Evolutionary conservation across 2,888 invertebrate genomes (phyloP).

Genomic region (Andrena bicolor): DNA sequence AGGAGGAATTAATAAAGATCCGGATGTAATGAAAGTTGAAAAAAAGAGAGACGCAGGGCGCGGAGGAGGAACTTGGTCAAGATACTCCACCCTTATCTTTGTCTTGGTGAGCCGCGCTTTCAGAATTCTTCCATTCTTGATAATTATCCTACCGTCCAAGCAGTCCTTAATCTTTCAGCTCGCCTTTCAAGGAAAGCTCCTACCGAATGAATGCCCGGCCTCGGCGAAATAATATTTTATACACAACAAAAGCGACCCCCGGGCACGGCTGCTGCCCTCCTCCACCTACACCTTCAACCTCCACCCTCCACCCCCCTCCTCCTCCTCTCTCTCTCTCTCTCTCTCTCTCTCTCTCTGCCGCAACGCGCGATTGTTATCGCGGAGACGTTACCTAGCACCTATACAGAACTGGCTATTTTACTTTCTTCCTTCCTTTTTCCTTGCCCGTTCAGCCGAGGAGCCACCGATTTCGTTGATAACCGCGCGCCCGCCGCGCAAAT

Average conservation of each 20-base stretch:
- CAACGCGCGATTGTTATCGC: conserved; percentile 79
- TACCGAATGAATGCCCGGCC: conserved; percentile 78
- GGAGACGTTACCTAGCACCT: conserved; percentile 70
- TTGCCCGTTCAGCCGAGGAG: conserved; percentile 22
- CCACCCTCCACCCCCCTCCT: conserved; percentile 39
- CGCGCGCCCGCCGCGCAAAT: conserved; percentile 22
- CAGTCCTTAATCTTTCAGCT: conserved; percentile 80
- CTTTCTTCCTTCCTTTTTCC: conserved; percentile 32
- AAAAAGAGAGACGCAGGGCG: conserved; percentile 48
- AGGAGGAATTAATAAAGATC: conserved; percentile 28
- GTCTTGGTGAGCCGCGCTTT: conserved; percentile 79
- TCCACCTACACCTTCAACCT: conserved; percentile 58
- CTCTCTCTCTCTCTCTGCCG: background rate
- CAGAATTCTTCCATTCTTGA: conserved; percentile 80
- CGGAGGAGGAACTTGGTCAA: conserved; percentile 52
- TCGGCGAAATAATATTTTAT: conserved; percentile 82
- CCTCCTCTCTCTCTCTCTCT: conserved; percentile 9
- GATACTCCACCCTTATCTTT: conserved; percentile 67
- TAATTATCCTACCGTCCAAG: conserved; percentile 81
- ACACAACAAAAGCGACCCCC: conserved; percentile 78
- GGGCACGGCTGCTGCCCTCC: conserved; percentile 46
- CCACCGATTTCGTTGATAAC: conserved; percentile 42
- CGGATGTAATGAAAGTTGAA: conserved; percentile 66
- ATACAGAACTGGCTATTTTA: conserved; percentile 55
- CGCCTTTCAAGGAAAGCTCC: conserved; percentile 78